Evolutionary conservation across 1,140 invertebrate species (phyloP).

Genomic region (Microplitis mediator): DNA sequence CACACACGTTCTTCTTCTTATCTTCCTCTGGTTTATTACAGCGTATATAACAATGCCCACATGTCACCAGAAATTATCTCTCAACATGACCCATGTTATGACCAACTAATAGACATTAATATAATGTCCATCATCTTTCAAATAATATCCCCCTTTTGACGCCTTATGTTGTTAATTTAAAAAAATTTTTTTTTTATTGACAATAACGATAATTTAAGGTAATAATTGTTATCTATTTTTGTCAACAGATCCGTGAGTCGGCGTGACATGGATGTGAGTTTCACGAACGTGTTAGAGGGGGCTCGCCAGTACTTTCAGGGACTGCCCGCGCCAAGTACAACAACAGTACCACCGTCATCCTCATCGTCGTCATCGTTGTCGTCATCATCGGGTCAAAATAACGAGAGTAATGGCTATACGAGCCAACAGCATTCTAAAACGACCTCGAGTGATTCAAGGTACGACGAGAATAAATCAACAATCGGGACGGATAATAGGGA

Average conservation of each 20-base stretch:
- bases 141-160: background rate
- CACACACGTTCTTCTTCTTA: slow-evolving; percentile 11
- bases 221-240: slow-evolving; percentile 22
- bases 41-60: background rate
- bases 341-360: too few relatives aligned
- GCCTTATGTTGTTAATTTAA: background rate
- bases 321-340: slow-evolving; percentile 65
- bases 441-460: slow-evolving; percentile 39
- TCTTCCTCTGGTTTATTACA: slow-evolving; percentile 8
- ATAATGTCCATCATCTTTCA: background rate
- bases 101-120: background rate
- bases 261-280: slow-evolving; percentile 76
- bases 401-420: slow-evolving; percentile 52
- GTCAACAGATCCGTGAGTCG: slow-evolving; percentile 55
- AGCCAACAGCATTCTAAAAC: slow-evolving; percentile 37
- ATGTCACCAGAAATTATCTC: background rate
- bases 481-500: slow-evolving; percentile 31
- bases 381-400: slow-evolving; percentile 59
- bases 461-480: slow-evolving; percentile 35
- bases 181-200: background rate
- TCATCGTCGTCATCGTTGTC: too few relatives aligned
- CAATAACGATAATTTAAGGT: background rate
- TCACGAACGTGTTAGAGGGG: slow-evolving; percentile 79
- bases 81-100: background rate
- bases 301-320: slow-evolving; percentile 80